phyloP scores from a whole-genome alignment of 2,888 invertebrate species.

The Chalcosyrphus nemorum region DNA sequence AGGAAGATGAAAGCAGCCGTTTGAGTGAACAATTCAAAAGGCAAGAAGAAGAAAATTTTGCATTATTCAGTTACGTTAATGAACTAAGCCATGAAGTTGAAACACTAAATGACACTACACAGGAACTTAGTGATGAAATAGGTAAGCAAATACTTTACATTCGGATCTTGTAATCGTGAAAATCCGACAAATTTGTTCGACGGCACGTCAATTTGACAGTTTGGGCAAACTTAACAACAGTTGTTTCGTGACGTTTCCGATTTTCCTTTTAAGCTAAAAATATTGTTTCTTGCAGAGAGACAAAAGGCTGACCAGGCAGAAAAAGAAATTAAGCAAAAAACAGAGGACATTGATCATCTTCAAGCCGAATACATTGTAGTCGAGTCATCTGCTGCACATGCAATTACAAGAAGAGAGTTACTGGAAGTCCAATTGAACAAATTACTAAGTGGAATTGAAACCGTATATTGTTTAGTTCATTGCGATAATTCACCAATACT shows the following conservation, averaged over 20 bases:
- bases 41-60: constrained; percentile 95
- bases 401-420: constrained; percentile 77
- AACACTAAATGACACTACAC: constrained; percentile 87
- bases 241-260: too few species aligned
- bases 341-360: constrained; percentile 80
- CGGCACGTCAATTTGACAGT: too few species aligned
- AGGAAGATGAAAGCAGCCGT: constrained; percentile 86
- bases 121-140: constrained; percentile 85
- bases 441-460: constrained; percentile 83
- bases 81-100: constrained; percentile 93
- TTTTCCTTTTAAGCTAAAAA: too few species aligned
- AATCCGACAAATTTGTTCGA: too few species aligned
- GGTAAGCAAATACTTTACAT: too few species aligned
- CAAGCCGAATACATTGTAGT: constrained; percentile 76
- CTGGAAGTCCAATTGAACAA: constrained; percentile 76
- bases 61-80: constrained; percentile 94
- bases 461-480: constrained; percentile 83
- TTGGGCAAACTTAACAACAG: too few species aligned
- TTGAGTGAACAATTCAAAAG: constrained; percentile 90
- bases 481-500: constrained; percentile 89
- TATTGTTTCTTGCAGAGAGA: constrained; percentile 76
- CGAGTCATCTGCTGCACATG: constrained; percentile 76
- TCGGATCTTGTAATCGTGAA: too few species aligned
- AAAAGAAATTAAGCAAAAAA: constrained; percentile 78
- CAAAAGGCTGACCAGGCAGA: constrained; percentile 79